Base-by-base conservation (phyloP, 2,888 invertebrate species). In the Anagyrus pseudococci region DNA sequence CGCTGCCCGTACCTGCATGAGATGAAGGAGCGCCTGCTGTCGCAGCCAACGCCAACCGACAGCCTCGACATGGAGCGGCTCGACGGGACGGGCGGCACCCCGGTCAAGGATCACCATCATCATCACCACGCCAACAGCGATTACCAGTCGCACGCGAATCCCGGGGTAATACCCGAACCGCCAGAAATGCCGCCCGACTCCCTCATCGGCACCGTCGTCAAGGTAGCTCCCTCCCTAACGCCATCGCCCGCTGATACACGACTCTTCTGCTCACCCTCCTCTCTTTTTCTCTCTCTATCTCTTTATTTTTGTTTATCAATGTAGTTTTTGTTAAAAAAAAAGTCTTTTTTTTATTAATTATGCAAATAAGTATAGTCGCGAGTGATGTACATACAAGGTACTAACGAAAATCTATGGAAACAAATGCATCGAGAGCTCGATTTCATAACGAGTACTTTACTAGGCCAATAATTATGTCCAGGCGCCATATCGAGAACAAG, bases 1-100 rank as follows among this genome's bases (percentile, higher is more conserved):
- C 88, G 93, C 84, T 93, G 92, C 85, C 93, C 93, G 77, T 93
- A 93, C 85, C 89, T 93, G 83, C 92, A 93, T 86, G 93, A 93
- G 88, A 93, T 93, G 93, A 92, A 93, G 85, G 93, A 93, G 88
- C 90, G 93, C 78, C 85, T 93, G 83, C 86, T 93, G 74, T 90
- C 90, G 77, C 88, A 89, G 77, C 85, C 86, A 48, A 82, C 82
- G 69, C 84, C 85, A 64, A 86, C 88, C 70, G 87, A 89, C 80
- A 87, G 86, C 78, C 82, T 86, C 77, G 86, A 87, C 71, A 84
- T 87, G 83, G 87, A 86, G 75, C 84, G 85, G 73, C 83, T 87
- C 75, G 84, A 84, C 77, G 82, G 84, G 62, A 67, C 49, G 43
- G 82, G 84, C 29, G 78, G 79, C 59, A 81, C 81, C 43, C 78